A percentile compares a stretch with the other conserved stretches of the same genome.
Evolutionary conservation across 2,888 invertebrate species (phyloP).

Genomic region (Agrochola circellaris): DNA sequence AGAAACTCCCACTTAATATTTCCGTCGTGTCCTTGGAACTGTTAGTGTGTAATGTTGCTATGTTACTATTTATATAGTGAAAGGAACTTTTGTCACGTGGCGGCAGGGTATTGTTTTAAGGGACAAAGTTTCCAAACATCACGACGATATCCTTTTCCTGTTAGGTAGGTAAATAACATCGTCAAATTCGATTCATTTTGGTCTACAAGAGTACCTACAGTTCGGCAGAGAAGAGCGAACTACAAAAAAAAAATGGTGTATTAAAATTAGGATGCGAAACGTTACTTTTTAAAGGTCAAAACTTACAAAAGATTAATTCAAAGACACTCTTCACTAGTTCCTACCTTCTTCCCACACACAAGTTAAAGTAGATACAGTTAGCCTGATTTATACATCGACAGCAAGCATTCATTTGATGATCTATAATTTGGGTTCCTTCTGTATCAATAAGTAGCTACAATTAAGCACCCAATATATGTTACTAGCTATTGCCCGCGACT

Average conservation of each 20-base stretch:
- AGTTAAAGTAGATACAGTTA: not conserved
- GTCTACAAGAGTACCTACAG: not conserved
- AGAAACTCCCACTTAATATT: slow-evolving; percentile 57
- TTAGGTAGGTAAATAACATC: not conserved
- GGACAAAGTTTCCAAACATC: slow-evolving; percentile 1
- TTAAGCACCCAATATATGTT: not conserved
- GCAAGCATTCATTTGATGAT: not conserved
- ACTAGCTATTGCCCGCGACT: not conserved
- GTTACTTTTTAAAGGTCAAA: not conserved
- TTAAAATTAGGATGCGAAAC: not conserved
- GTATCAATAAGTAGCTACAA: not conserved
- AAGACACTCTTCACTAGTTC: not conserved
- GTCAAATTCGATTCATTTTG: not conserved
- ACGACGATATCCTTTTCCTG: slow-evolving; percentile 15
- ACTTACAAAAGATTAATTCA: not conserved
- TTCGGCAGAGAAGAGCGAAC: not conserved
- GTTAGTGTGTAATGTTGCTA: slow-evolving; percentile 39
- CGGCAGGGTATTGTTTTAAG: not conserved
- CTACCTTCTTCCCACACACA: not conserved
- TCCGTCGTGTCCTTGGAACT: slow-evolving; percentile 47
- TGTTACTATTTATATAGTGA: slow-evolving; percentile 53
- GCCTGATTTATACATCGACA: not conserved
- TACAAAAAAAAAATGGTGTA: not conserved
- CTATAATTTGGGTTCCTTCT: not conserved
- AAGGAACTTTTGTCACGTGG: slow-evolving; percentile 20